Percentiles rank a stretch among this genome's conserved stretches.
Conservation (phyloP, 2,888 invertebrate species). For the Euplexia lucipara region DNA sequence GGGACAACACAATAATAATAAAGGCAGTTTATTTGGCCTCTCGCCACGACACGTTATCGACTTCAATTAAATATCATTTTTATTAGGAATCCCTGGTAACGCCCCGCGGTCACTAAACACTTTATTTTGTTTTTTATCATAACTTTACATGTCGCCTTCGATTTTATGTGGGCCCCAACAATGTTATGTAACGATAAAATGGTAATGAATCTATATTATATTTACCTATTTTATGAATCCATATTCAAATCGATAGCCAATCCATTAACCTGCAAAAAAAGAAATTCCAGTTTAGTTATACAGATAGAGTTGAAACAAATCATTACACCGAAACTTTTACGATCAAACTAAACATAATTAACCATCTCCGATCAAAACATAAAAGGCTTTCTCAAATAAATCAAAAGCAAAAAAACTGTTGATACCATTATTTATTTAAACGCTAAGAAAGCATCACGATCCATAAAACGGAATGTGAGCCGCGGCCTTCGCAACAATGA, state of each 20-base stretch:
- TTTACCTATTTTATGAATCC: conserved; percentile 77
- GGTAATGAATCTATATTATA: conserved; percentile 54
- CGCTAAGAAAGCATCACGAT: conserved; percentile 85
- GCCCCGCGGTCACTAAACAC: conserved; percentile 80
- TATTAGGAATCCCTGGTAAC: conserved; percentile 86
- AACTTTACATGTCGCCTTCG: conserved; percentile 70
- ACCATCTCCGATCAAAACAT: conserved; percentile 76
- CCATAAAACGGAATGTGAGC: conserved; percentile 85
- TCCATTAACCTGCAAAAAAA: conserved; percentile 80
- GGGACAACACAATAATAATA: conserved; percentile 87
- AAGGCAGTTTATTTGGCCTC: conserved; percentile 88
- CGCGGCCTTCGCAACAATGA: conserved; percentile 88
- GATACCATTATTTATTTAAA: conserved; percentile 88
- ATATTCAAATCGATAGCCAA: conserved; percentile 71
- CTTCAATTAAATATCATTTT: conserved; percentile 90
- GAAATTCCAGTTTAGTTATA: conserved; percentile 66
- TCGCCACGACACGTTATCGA: conserved; percentile 86
- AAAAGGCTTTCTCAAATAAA: conserved; percentile 81
- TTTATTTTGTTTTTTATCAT: conserved; percentile 77
- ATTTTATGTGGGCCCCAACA: conserved; percentile 72
- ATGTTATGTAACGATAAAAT: conserved; percentile 62
- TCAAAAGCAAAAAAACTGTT: conserved; percentile 81
- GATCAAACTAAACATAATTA: conserved; percentile 76
- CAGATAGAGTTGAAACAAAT: conserved; percentile 64
- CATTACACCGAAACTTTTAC: conserved; percentile 68